Evolutionary conservation across 1,140 invertebrate species (phyloP), one percentile per base, ranked within the genome.

Genomic region (Bombus haemorrhoidalis): DNA sequence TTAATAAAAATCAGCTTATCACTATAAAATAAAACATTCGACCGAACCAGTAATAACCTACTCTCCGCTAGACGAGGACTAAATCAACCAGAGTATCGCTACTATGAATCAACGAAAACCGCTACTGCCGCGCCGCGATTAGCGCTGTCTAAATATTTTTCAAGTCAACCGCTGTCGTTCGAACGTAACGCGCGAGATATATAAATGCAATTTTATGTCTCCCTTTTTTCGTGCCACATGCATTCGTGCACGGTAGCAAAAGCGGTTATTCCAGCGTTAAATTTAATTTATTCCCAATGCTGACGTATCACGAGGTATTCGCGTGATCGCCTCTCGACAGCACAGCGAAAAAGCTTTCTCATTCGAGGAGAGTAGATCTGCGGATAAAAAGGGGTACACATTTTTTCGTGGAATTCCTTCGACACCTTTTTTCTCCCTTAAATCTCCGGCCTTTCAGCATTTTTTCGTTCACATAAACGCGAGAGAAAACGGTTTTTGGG

Each of bases 281-380:
- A 64, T 64, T 41, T 66, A 43, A 53, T 53, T 71, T 37, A 28
- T 53, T 32, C 41, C 6, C 64, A 39, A 69, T 25, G 68, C 68
- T 12, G 37, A 22, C 66, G 68, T 69, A 39, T 79, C 41, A 47
- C 66, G 64, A 71, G 66, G 6, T 22, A 69, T 37, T 79, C 66
- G 78, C 78, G 78, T 81, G 78, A 71, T 81, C 34, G 1, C 15
- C 25, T 22, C 39, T 4, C 41, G 47, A 53, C 47, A 22, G 47
- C 47, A 9, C 34, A 10, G 5, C 41, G 37, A 76, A 53, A 62
- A 15, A 66, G 59, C 59, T 64, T 66, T 37, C 43, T 79, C 41
- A 25, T 8, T 18, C 32, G 8, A 53, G 32, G 78, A 53, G 47
- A 53, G 78, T 80, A 80, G 78, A 69, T 77, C 32, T 8, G 4